Base-by-base conservation (phyloP, 2,797 vertebrate genomes). In the Gallinago nigripennis region DNA sequence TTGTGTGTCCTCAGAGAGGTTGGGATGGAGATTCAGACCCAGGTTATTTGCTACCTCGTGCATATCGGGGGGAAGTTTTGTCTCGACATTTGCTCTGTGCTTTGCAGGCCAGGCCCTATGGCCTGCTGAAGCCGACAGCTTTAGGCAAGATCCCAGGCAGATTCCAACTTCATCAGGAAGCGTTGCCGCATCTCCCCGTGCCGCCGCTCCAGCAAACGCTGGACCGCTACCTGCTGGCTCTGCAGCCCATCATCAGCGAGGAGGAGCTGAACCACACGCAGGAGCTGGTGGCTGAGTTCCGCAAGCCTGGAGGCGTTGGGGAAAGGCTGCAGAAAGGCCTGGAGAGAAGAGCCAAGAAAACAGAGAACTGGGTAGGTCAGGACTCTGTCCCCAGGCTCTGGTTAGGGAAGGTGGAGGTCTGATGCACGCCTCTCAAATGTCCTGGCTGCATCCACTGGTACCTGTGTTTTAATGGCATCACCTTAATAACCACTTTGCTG, bases 351-450 rank as follows among this genome's bases (percentile, higher is more conserved):
- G 98, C 99, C 51, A 98, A 90, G 88, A 99, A 99, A 96, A 98
- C 96, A 0, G 99, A 99, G 24, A 99, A 99, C 98, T 99, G 99
- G 99, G 99, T 99, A 98, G 91, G 98, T 97, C 0, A 4, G n/a
- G 35, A 35, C 61, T 37, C 41, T 18, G 15, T 20, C 33, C 50
- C 18, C 31, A 54, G 33, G 68, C 39, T 50, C 13, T 54, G 66
- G 9, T 20, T 19, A 24, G 68, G 71, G 61, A 80, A 54, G 69
- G 39, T 43, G 68, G 71, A 73, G 78, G 50, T 30, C 20, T 69
- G 35, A n/a, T 33, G 27, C 18, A 12, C 41, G n/a, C 35, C 39
- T 66, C 27, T 58, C 37, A 27, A 2, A 1, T 16, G 39, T 56
- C 33, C 53, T 69, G 73, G 37, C 30, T 71, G 61, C 19, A 41